Conservation (phyloP, 2,888 invertebrate genomes). For the Meandrusa payeni region DNA sequence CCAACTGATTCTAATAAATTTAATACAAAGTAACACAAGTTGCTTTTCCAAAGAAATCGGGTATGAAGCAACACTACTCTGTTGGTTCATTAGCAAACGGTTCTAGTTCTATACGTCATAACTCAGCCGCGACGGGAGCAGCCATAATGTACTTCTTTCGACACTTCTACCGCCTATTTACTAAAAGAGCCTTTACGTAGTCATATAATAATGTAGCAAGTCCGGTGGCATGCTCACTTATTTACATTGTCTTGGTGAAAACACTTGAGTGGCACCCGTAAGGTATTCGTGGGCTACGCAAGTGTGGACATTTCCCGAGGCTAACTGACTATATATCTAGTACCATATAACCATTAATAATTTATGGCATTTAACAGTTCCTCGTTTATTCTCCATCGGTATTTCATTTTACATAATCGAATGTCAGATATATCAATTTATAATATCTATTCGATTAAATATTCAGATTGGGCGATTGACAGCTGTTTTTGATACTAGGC, state of each 20-base stretch:
- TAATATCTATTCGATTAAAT: too few species aligned
- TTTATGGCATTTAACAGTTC: too few species aligned
- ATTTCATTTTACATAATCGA: too few species aligned
- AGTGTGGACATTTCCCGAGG: conserved; percentile 34
- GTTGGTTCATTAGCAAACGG: conserved; percentile 51
- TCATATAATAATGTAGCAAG: conserved; percentile 34
- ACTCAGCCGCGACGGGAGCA: conserved; percentile 33
- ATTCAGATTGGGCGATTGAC: too few species aligned
- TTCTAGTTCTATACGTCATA: conserved; percentile 43
- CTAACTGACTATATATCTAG: conserved; percentile 2
- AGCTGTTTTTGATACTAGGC: too few species aligned
- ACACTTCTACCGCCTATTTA: conserved; percentile 32
- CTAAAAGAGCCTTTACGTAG: conserved; percentile 32
- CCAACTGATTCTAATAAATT: too few species aligned
- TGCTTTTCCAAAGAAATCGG: conserved; percentile 6
- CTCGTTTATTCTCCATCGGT: too few species aligned
- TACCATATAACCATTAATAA: too few species aligned
- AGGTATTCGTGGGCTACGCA: conserved; percentile 50
- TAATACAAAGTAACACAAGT: too few species aligned
- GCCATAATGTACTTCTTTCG: conserved; percentile 49
- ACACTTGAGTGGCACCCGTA: conserved; percentile 55
- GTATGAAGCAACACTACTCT: conserved; percentile 31
- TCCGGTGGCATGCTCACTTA: conserved; percentile 38
- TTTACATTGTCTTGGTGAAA: conserved; percentile 53
- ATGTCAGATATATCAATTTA: too few species aligned